Conservation (phyloP, 2,888 invertebrate species). For the Eupithecia inturbata region DNA sequence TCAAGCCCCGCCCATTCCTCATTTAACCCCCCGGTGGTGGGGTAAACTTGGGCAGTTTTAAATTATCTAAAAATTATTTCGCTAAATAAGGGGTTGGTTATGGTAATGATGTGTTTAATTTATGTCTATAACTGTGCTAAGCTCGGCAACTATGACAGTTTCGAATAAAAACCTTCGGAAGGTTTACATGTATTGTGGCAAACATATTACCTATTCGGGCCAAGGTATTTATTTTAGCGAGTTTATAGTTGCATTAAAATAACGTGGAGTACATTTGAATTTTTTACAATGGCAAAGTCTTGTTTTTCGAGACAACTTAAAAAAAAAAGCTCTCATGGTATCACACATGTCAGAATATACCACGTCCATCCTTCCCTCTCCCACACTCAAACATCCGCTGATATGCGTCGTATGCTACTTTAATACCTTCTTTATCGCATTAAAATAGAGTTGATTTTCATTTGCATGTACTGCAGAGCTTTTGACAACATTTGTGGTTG, state of each 20-base stretch:
- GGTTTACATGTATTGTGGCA: neutral
- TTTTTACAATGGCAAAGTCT: too few species aligned
- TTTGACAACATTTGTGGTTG: constrained; percentile 78
- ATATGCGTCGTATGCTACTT: constrained; percentile 48
- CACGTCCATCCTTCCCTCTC: constrained; percentile 63
- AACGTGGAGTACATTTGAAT: neutral
- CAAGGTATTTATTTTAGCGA: neutral
- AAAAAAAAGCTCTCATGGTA: constrained; percentile 42
- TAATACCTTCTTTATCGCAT: constrained; percentile 42
- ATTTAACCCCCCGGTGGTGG: constrained; percentile 75
- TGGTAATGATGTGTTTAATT: constrained; percentile 82
- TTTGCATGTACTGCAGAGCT: constrained; percentile 47
- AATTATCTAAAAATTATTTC: constrained; percentile 84
- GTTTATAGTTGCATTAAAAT: neutral
- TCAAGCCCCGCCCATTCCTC: constrained; percentile 75
- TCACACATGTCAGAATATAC: constrained; percentile 53
- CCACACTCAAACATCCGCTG: constrained; percentile 53
- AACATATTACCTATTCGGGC: neutral
- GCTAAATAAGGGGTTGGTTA: constrained; percentile 83
- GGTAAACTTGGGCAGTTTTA: constrained; percentile 82
- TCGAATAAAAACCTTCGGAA: neutral
- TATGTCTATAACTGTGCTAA: constrained; percentile 64
- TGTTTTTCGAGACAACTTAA: too few species aligned
- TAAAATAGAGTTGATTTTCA: constrained; percentile 50
- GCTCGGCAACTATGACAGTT: constrained; percentile 48